Conservation (phyloP, 2,797 vertebrate species). For the Sarcoramphus papa region DNA sequence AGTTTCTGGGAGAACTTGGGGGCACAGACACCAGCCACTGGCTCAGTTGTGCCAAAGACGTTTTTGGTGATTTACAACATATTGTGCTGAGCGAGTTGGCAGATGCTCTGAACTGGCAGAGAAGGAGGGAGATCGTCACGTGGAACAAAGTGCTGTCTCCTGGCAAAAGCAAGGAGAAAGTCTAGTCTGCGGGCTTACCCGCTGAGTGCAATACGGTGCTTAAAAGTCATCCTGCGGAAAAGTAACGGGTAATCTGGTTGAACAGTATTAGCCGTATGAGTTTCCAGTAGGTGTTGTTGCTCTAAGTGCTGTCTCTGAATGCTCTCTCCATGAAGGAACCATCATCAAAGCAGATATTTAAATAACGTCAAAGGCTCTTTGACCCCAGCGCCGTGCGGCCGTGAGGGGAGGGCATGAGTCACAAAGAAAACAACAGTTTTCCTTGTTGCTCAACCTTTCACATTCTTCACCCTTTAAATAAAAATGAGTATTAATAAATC, state of each 20-base stretch:
- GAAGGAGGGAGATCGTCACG: background rate
- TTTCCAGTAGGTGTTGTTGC: background rate
- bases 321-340: background rate
- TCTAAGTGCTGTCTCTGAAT: background rate
- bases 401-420: background rate
- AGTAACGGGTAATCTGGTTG: rapidly evolving
- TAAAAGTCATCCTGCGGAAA: background rate
- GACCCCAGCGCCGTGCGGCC: background rate
- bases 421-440: background rate
- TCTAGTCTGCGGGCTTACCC: background rate
- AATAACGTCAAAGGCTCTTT: background rate
- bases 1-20: background rate
- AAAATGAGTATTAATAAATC: background rate
- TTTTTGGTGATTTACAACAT: background rate
- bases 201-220: background rate
- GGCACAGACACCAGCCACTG: rapidly evolving
- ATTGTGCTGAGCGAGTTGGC: background rate
- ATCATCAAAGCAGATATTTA: background rate
- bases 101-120: background rate
- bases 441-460: background rate
- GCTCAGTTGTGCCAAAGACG: background rate
- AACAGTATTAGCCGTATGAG: rapidly evolving
- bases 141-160: background rate
- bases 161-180: background rate
- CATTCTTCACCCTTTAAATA: background rate